Evolutionary conservation across 2,888 invertebrate genomes (phyloP), one percentile per base, ranked within the genome.

Genomic region (Ormyrus nitidulus): DNA sequence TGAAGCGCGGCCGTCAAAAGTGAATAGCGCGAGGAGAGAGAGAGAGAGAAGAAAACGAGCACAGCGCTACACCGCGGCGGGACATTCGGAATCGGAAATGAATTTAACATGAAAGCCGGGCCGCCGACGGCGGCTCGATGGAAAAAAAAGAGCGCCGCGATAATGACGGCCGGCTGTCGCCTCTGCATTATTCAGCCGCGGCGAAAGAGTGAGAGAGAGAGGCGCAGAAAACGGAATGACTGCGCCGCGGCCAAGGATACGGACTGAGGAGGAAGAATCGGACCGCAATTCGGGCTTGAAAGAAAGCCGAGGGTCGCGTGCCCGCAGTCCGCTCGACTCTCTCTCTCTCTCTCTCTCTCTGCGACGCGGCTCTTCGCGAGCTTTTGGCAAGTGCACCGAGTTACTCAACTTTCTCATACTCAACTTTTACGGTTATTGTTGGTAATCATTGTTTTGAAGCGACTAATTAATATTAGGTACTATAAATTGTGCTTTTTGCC

Each of bases 51-150:
- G 9, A 46, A 34, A 48, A 62, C 9, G 65, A 11, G 53, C 3
- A 13, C 4, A 19, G 46, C 11, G 51, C 51, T 0, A 2, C 19
- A 4, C 34, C 34, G 53, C 34, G 53, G 46, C 66, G 58, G 54
- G 70, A 77, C 74, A 77, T 74, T 77, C 69, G 53, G 65, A 81
- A 74, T 65, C 69, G 70, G 68, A 78, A 83, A 82, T 83, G 81
- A 80, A 82, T 82, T 81, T 79, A 80, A 81, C 75, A 82, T 80
- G 82, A 80, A 81, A 73, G 58, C 34, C 34, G 48, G n/a, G 44
- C 34, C 19, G 13, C 77, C 9, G 62, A 76, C 49, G 11, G 6
- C 48, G 48, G 13, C 11, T 48, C n/a, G 64, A 48, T n/a, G 48
- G 6, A 19, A 56, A 65, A 44, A 51, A n/a, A 68, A 59, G 59